Conservation (phyloP, 2,113 vertebrate species). For the Morone saxatilis region DNA sequence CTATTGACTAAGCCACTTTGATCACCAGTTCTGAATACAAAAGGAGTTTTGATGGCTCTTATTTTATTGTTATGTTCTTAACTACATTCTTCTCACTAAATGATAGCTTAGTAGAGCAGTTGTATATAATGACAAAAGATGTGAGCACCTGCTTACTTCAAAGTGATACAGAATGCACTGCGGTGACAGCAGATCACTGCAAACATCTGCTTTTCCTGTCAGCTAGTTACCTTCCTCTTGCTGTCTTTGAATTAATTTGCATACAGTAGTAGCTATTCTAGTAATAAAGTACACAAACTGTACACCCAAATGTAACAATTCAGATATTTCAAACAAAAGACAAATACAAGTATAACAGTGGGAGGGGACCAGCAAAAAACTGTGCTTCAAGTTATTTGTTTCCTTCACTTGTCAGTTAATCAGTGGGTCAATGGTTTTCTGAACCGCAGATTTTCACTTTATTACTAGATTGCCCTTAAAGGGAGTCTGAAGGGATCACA, state of each 20-base stretch:
- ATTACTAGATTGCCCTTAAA: conserved; percentile 70
- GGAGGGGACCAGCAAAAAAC: background rate
- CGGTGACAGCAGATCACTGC: conserved; percentile 40
- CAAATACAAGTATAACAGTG: background rate
- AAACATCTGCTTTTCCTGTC: conserved; percentile 38
- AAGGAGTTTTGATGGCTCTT: background rate
- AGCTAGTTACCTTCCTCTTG: background rate
- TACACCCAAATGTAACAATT: background rate
- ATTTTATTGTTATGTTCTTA: conserved; percentile 8
- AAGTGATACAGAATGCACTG: conserved; percentile 42
- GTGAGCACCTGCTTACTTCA: conserved; percentile 46
- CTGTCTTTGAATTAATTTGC: conserved; percentile 18
- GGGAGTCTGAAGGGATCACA: conserved; percentile 50
- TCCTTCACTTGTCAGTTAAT: conserved; percentile 68
- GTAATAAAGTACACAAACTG: background rate
- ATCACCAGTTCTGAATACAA: background rate
- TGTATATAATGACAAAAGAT: conserved; percentile 34
- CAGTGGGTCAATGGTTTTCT: conserved; percentile 63
- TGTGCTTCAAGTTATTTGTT: conserved; percentile 54
- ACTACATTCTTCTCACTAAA: conserved; percentile 42
- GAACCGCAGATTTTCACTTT: conserved; percentile 72
- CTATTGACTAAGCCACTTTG: background rate
- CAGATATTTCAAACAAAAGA: background rate
- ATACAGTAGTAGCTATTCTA: conserved; percentile 1
- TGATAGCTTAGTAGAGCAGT: conserved; percentile 40